Percentiles rank a stretch among this genome's conserved stretches.
Conservation (phyloP, 2,888 invertebrate species). For the Hydrotaea cyrtoneurina region DNA sequence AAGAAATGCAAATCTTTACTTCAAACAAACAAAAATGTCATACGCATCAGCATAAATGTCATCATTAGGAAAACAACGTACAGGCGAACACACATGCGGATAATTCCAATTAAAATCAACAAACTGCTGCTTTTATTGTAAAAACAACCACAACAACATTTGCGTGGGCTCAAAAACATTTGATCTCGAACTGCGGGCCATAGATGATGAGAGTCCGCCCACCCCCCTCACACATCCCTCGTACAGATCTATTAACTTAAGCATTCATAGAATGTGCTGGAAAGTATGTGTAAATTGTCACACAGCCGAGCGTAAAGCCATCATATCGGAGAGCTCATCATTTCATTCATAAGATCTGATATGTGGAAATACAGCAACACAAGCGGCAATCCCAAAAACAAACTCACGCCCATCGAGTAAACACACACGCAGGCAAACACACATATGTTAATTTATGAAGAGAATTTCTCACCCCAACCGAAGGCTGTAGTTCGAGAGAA, state of each 20-base stretch:
- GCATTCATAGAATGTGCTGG: background rate
- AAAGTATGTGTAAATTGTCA: slow-evolving; percentile 10
- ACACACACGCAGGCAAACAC: background rate
- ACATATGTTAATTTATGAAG: no score
- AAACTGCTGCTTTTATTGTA: background rate
- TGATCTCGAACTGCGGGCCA: background rate
- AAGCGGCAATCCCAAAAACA: background rate
- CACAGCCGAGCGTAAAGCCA: background rate
- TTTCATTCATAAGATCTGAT: background rate
- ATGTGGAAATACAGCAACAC: background rate
- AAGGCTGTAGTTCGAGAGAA: no score
- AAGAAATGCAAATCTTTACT: background rate
- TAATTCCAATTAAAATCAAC: slow-evolving; percentile 7
- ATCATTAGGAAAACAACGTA: background rate
- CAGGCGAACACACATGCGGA: background rate
- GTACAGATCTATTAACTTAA: background rate
- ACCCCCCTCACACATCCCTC: background rate
- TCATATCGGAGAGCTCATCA: background rate
- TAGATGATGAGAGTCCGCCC: background rate
- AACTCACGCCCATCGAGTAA: background rate
- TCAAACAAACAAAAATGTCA: background rate
- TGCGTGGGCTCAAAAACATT: background rate
- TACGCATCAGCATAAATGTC: slow-evolving; percentile 3
- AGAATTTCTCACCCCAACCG: no score
- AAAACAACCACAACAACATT: background rate